These are phyloP conservation scores for Phthorimaea operculella DNA, from an alignment of 1,140 invertebrate genomes.

Conservation along the genomic window DNA sequence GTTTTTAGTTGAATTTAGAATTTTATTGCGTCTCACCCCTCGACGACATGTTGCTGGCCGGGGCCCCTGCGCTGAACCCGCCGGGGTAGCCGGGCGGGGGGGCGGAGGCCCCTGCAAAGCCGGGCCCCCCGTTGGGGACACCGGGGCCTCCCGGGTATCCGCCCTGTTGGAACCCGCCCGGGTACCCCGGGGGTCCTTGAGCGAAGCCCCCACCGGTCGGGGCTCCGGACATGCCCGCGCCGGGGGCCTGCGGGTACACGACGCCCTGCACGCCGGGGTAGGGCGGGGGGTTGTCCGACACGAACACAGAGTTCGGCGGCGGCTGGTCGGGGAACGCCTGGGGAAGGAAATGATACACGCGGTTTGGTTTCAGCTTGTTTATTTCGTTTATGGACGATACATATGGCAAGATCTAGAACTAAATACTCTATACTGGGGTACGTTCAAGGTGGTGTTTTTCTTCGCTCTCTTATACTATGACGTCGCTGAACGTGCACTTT, in stretches of 20 bases:
- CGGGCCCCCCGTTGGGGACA: constrained; percentile 25
- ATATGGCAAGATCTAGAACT: no score
- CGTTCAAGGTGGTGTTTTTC: no score
- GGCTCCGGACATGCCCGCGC: constrained; percentile 14
- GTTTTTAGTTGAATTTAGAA: constrained; percentile 9
- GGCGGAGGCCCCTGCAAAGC: constrained; percentile 11
- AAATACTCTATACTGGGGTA: no score
- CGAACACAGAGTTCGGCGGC: constrained; percentile 86
- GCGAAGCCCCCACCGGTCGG: constrained; percentile 15
- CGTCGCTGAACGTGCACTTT: no score
- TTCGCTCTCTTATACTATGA: no score
- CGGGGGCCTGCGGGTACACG: constrained; percentile 46
- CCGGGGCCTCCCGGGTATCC: constrained; percentile 31
- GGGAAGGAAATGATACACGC: constrained; percentile 14
- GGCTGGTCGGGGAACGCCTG: constrained; percentile 74
- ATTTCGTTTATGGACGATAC: neutral
- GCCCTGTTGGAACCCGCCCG: constrained; percentile 14
- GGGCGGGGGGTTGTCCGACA: constrained; percentile 93
- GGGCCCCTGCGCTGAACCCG: constrained; percentile 33
- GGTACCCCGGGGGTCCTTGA: constrained; percentile 21
- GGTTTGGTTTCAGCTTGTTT: constrained; percentile 4
- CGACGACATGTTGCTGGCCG: constrained; percentile 36
- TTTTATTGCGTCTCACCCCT: constrained; percentile 23
- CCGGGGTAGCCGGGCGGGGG: constrained; percentile 38
- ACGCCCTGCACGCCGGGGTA: constrained; percentile 84